A percentile compares a stretch with the other conserved stretches of the same genome.
phyloP scores from a whole-genome alignment of 2,888 invertebrate genomes.

The Crepidodera aurea region DNA sequence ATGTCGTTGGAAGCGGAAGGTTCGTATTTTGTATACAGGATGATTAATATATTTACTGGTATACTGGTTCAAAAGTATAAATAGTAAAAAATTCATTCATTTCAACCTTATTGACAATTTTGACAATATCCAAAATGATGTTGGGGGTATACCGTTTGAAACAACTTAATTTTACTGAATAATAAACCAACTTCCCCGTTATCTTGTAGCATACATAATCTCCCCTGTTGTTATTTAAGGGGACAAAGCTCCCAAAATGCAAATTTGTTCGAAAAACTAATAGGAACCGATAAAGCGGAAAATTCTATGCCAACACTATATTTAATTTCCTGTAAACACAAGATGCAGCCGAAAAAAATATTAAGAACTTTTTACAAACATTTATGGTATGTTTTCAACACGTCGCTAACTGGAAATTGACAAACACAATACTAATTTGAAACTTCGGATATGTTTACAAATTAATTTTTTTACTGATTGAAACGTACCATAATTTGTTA shows the following conservation, averaged over 20 bases:
- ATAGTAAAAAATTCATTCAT: too few species aligned
- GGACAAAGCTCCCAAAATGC: background rate
- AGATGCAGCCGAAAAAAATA: background rate
- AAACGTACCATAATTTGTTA: background rate
- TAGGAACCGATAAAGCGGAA: background rate
- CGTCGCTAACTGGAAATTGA: slow-evolving; percentile 13
- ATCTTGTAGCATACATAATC: background rate
- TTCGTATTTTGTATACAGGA: too few species aligned
- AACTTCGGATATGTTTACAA: background rate
- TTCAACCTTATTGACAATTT: too few species aligned
- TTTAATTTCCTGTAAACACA: background rate
- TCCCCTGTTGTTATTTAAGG: background rate
- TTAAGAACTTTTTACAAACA: slow-evolving; percentile 18
- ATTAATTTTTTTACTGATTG: slow-evolving; percentile 12
- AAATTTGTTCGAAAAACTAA: background rate
- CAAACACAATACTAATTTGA: background rate
- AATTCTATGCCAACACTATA: too few species aligned
- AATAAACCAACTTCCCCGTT: background rate
- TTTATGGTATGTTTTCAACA: slow-evolving; percentile 18
- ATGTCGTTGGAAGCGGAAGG: too few species aligned
- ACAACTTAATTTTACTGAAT: background rate
- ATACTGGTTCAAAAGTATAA: too few species aligned
- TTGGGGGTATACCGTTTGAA: too few species aligned
- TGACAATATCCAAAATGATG: too few species aligned
- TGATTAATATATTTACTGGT: too few species aligned